Evolutionary conservation across 2,888 invertebrate genomes (phyloP), one percentile per base, ranked within the genome.

Genomic region (Diabrotica balteata): DNA sequence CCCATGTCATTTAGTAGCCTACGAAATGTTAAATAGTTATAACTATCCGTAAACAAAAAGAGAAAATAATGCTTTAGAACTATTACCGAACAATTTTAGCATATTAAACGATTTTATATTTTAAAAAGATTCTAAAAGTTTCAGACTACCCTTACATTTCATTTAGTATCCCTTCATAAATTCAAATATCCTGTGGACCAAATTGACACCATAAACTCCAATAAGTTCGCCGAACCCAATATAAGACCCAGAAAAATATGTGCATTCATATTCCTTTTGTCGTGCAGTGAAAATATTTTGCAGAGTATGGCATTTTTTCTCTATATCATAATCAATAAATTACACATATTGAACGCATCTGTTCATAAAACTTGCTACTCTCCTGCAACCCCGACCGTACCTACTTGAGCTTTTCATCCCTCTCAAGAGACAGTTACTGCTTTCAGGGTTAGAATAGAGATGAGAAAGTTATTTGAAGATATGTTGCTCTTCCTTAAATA

Each of bases 361-460:
- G 72, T 70, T 69, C 69, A 67, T 65, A 63, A 70, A 70, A 70
- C 63, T 61, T 72, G 43, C 60, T 59, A 44, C 63, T 67, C 10
- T 63, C 63, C 62, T 59, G 55, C 63, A 47, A 8, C 55, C 61
- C 57, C 22, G 46, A 63, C 44, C 44, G 22, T 50, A 55, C 64
- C 69, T 69, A 66, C 72, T 72, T 66, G 66, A 68, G 69, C 69
- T 68, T 69, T 66, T 59, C 66, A 70, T 72, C 69, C 69, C 66
- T 53, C 51, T 46, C 66, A 63, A 67, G 66, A 51, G 62, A 61
- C 58, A 46, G 58, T 60, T 54, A 66, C 68, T 66, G 69, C 63
- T 32, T 69, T 70, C 57, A 52, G 58, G 60, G 60, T 45, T 46
- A 32, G 42, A 32, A 7, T 64, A 64, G 52, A 64, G 64, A 58